phyloP scores from a whole-genome alignment of 2,113 vertebrate species.

The Paralichthys olivaceus region DNA sequence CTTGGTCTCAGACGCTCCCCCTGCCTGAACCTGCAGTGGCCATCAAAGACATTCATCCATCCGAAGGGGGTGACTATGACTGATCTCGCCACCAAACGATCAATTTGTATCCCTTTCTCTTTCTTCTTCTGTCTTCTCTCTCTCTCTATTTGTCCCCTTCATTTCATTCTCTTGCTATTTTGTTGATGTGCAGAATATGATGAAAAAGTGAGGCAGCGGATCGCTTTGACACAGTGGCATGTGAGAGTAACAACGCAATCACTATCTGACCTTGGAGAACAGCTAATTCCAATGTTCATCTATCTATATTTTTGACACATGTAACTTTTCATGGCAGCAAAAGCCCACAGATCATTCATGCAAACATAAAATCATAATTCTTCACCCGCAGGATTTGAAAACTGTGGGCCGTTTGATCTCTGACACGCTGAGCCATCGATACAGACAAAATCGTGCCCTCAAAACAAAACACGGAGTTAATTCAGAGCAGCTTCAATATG shows the following conservation, averaged over 20 bases:
- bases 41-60: conserved; percentile 99
- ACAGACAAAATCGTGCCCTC: not conserved
- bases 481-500: conserved; percentile 18
- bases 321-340: conserved; percentile 80
- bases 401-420: conserved; percentile 15
- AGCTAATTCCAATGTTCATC: conserved; percentile 97
- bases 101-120: conserved; percentile 95
- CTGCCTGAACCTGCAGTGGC: conserved; percentile 96
- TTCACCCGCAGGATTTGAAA: conserved; percentile 23
- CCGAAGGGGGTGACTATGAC: conserved; percentile 98
- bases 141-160: conserved; percentile 41
- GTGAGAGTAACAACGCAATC: conserved; percentile 98
- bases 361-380: conserved; percentile 53
- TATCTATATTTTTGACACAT: conserved; percentile 90
- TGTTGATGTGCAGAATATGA: conserved; percentile 96
- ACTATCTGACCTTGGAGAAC: conserved; percentile 98
- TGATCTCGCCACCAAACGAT: conserved; percentile 98
- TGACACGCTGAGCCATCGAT: not conserved
- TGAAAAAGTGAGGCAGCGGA: conserved; percentile 94
- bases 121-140: conserved; percentile 52
- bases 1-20: conserved; percentile 94
- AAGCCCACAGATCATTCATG: conserved; percentile 51
- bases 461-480: not conserved
- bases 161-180: conserved; percentile 74
- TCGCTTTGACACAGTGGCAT: conserved; percentile 91